Conservation (phyloP, 2,113 vertebrate genomes). For the Tichodroma muraria region DNA sequence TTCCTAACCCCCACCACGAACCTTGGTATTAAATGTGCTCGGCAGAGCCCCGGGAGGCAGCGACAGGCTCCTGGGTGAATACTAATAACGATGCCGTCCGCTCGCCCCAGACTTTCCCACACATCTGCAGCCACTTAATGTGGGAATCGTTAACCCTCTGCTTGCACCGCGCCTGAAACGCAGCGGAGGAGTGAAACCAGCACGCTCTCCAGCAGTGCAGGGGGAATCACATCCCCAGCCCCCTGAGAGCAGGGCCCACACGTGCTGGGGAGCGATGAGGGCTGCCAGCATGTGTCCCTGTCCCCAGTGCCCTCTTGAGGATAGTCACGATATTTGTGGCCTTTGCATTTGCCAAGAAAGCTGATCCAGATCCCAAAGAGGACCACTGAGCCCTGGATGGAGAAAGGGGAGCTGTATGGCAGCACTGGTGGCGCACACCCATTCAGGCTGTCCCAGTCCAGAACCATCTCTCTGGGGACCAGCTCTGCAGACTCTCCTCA, state of each 20-base stretch:
- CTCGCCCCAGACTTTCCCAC: constrained; percentile 60
- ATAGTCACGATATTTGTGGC: neutral
- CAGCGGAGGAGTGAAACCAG: neutral
- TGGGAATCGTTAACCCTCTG: constrained; percentile 59
- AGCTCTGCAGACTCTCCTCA: neutral
- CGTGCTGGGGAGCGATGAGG: fast-evolving
- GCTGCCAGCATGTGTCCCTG: neutral
- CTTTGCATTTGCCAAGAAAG: neutral
- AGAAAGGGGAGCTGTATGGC: neutral
- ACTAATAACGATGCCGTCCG: constrained; percentile 49
- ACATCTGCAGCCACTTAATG: constrained; percentile 72
- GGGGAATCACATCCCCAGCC: fast-evolving
- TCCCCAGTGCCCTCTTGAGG: neutral
- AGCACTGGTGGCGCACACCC: neutral
- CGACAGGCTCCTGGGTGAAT: constrained; percentile 50
- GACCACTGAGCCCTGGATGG: neutral
- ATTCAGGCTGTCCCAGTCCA: fast-evolving
- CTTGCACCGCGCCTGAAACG: neutral
- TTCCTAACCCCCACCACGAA: neutral
- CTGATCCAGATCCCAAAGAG: neutral
- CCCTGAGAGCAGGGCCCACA: neutral
- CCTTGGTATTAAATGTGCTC: constrained; percentile 26
- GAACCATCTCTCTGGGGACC: neutral
- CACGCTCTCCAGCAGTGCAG: neutral
- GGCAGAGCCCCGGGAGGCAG: constrained; percentile 6